Conservation (phyloP, 1,140 invertebrate species). For the Vollenhovia emeryi region DNA sequence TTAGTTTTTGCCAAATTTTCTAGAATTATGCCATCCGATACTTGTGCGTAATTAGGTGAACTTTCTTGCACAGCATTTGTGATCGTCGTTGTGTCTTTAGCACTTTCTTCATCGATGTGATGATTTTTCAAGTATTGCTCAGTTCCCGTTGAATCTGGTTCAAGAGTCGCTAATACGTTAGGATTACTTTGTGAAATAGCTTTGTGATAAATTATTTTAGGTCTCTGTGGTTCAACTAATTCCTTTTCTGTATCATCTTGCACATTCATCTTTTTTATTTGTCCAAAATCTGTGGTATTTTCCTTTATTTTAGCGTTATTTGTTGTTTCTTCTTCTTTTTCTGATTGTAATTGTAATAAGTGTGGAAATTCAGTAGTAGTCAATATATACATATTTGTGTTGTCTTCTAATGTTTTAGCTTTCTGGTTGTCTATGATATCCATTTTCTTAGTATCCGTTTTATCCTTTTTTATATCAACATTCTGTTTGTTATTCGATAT, state of each 20-base stretch:
- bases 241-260: not conserved
- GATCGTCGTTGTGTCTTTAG: not conserved
- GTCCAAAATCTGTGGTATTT: not conserved
- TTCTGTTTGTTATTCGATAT: not conserved
- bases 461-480: not conserved
- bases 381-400: not conserved
- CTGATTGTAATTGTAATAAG: not conserved
- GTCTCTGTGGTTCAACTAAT: not conserved
- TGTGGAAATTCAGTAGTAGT: not conserved
- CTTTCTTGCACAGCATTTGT: not conserved
- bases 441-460: not conserved
- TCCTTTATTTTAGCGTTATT: not conserved
- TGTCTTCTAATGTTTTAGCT: not conserved
- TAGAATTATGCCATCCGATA: not conserved
- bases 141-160: not conserved
- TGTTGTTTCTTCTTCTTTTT: conserved; percentile 10
- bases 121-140: not conserved
- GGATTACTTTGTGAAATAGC: conserved; percentile 31
- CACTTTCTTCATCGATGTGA: not conserved
- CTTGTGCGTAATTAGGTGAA: not conserved
- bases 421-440: not conserved
- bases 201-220: conserved; percentile 14
- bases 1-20: not conserved
- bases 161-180: not conserved
- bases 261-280: not conserved